Conservation (phyloP, 2,797 vertebrate species). For the Numenius phaeopus region DNA sequence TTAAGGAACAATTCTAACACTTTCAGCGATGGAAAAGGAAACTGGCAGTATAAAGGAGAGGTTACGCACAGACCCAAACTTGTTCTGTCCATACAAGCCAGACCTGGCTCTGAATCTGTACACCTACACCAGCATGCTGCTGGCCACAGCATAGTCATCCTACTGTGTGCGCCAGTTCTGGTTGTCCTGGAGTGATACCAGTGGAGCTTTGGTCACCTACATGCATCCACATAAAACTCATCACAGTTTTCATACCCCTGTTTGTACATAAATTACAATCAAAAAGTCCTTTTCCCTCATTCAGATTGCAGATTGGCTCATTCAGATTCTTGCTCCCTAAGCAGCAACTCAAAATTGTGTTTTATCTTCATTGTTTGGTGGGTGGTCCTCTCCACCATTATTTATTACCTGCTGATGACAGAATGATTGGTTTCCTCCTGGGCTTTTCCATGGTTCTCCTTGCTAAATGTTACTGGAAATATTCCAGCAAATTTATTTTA, state of each 20-base stretch:
- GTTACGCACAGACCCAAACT: neutral
- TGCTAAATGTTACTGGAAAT: neutral
- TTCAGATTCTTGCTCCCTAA: neutral
- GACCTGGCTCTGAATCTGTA: neutral
- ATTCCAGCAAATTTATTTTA: neutral
- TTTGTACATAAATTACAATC: neutral
- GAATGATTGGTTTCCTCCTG: slow-evolving; percentile 23
- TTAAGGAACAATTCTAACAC: neutral
- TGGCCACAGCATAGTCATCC: neutral
- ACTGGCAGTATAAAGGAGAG: neutral
- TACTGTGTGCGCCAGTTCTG: neutral
- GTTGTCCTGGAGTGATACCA: neutral
- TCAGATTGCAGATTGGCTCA: neutral
- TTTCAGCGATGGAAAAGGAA: neutral
- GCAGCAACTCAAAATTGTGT: neutral
- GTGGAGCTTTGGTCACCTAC: neutral
- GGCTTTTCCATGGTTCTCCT: neutral
- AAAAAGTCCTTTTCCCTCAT: neutral
- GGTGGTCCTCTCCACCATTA: neutral
- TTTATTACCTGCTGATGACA: neutral
- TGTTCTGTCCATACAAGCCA: neutral
- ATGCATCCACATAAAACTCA: neutral
- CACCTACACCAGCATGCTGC: neutral
- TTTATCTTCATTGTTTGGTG: neutral
- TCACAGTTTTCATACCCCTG: neutral